These are phyloP conservation scores for Glossosoma conforme DNA, from an alignment of 1,140 invertebrate species.

Conservation along the genomic window DNA sequence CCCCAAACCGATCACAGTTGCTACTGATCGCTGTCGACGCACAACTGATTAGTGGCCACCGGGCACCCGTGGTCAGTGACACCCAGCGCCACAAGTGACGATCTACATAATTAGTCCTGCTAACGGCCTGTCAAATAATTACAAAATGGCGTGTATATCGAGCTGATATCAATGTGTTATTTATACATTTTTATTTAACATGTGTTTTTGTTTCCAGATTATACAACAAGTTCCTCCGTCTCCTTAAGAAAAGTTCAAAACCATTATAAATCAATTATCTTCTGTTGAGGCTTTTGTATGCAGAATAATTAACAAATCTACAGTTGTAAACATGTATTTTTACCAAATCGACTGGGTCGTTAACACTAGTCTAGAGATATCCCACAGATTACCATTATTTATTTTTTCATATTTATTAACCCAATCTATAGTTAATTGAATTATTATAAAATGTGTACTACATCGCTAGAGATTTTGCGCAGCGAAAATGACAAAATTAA, in stretches of 20 bases:
- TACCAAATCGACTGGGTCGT: too few species aligned
- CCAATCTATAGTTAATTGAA: too few species aligned
- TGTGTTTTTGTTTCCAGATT: constrained; percentile 12
- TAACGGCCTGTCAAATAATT: not conserved
- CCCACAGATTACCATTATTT: too few species aligned
- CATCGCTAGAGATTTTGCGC: too few species aligned
- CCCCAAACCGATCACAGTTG: too few species aligned
- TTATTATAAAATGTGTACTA: too few species aligned
- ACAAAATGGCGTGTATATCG: not conserved
- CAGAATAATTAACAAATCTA: not conserved
- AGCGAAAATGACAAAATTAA: too few species aligned
- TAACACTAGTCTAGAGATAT: too few species aligned
- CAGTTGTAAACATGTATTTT: too few species aligned
- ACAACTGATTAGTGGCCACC: not conserved
- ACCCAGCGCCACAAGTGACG: not conserved
- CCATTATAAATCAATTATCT: too few species aligned
- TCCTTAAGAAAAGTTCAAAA: constrained; percentile 1
- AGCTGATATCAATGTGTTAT: not conserved
- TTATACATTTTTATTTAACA: not conserved
- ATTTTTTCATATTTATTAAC: too few species aligned
- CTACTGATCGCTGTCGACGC: not conserved
- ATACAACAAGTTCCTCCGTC: constrained; percentile 20
- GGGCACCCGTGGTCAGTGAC: not conserved
- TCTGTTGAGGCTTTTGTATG: not conserved
- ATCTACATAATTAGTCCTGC: not conserved